Conservation (phyloP, 2,113 vertebrate genomes). For the Hipposideros armiger region DNA sequence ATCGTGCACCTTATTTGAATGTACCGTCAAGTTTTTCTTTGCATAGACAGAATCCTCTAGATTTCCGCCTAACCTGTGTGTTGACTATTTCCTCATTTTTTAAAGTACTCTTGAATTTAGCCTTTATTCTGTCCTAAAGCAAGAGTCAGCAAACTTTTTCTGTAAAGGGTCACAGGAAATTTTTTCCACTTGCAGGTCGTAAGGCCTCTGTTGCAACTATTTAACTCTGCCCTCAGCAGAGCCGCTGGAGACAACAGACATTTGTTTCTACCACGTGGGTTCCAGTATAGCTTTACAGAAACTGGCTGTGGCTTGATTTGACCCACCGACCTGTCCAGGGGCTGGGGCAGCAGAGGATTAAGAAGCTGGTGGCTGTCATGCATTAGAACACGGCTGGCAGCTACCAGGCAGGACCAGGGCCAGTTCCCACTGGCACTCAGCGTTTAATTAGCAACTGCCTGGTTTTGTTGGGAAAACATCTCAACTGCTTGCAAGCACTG, state of each 20-base stretch:
- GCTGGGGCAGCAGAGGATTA: accelerated
- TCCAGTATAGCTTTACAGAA: not conserved
- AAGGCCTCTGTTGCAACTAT: not conserved
- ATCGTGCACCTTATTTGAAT: not conserved
- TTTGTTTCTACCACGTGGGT: accelerated
- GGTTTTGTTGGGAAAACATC: not conserved
- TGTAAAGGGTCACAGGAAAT: not conserved
- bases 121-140: not conserved
- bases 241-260: accelerated
- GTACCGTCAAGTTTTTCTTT: not conserved
- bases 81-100: not conserved
- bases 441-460: not conserved
- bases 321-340: not conserved
- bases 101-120: not conserved
- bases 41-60: not conserved
- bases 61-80: not conserved
- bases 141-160: not conserved
- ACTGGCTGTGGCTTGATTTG: not conserved
- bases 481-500: not conserved
- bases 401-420: not conserved
- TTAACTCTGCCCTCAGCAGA: not conserved
- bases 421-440: not conserved
- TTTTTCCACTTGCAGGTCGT: not conserved
- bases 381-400: not conserved
- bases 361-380: accelerated